Evolutionary conservation across 1,140 invertebrate genomes (phyloP).

Genomic region (Tetramorium parvispinum): DNA sequence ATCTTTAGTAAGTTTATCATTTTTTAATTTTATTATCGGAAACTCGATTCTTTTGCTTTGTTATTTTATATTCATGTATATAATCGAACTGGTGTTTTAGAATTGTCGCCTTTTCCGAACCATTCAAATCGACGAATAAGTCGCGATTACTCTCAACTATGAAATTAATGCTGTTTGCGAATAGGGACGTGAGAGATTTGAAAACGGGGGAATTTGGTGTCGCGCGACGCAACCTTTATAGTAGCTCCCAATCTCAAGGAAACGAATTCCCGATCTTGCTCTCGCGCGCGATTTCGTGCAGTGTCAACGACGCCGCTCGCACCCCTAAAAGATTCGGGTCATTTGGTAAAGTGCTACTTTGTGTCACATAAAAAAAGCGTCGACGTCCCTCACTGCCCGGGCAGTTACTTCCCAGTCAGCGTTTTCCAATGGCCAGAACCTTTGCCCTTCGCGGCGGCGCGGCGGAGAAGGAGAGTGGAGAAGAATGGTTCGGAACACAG

Average conservation of each 20-base stretch:
- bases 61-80: not conserved
- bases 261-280: conserved; percentile 59
- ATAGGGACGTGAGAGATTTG: conserved; percentile 32
- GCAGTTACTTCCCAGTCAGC: conserved; percentile 80
- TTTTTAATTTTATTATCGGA: conserved; percentile 12
- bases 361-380: conserved; percentile 83
- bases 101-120: not conserved
- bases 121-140: not conserved
- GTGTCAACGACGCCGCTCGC: conserved; percentile 58
- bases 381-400: conserved; percentile 74
- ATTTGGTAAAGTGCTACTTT: conserved; percentile 86
- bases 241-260: conserved; percentile 53
- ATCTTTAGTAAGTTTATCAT: not conserved
- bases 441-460: not conserved
- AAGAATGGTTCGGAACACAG: conserved; percentile 15
- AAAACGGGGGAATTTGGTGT: not conserved
- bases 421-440: conserved; percentile 75
- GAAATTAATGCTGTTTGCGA: conserved; percentile 70
- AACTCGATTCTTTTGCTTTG: not conserved
- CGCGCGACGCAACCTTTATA: conserved; percentile 8
- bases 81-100: too few species aligned
- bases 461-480: conserved; percentile 9
- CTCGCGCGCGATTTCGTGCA: conserved; percentile 55
- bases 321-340: conserved; percentile 84
- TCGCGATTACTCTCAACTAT: conserved; percentile 51